Evolutionary conservation across 1,140 invertebrate genomes (phyloP).

Genomic region (Drosophila kikkawai): DNA sequence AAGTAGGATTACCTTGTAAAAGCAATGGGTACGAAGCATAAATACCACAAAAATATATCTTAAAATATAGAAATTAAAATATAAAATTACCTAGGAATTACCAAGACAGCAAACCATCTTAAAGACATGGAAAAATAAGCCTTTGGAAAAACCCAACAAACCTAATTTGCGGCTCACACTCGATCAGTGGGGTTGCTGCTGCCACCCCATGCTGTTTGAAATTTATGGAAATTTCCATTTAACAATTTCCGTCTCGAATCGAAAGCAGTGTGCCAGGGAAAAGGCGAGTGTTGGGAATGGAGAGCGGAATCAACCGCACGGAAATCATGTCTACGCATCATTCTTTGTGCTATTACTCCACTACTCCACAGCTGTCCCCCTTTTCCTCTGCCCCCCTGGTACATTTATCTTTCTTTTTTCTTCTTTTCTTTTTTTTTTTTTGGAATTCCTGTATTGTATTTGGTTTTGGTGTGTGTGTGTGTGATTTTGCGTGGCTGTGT

Average conservation of each 20-base stretch:
- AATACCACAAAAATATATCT: not conserved
- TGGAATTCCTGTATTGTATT: conserved; percentile 75
- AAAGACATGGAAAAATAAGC: not conserved
- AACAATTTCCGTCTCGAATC: conserved; percentile 44
- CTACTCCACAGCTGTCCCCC: conserved; percentile 5
- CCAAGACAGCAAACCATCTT: not conserved
- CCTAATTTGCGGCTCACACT: conserved; percentile 14
- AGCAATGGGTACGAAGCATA: not conserved
- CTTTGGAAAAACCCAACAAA: not conserved
- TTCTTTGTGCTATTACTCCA: conserved; percentile 80
- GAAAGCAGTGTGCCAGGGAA: conserved; percentile 32
- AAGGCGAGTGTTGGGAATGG: not conserved
- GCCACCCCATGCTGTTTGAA: conserved; percentile 29
- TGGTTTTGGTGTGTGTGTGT: conserved; percentile 58
- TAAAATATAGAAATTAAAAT: no score
- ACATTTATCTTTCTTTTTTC: conserved; percentile 27
- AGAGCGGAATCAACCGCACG: conserved; percentile 76
- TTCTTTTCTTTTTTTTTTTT: conserved; percentile 22
- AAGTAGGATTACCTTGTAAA: not conserved
- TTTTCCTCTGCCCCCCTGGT: not conserved
- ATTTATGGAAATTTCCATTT: conserved; percentile 48
- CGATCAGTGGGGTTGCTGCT: conserved; percentile 4
- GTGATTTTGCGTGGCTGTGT: conserved; percentile 74
- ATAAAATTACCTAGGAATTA: no score
- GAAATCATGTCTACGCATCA: conserved; percentile 84